Evolutionary conservation across 1,140 invertebrate genomes (phyloP).

Genomic region (Lepidostoma basale): DNA sequence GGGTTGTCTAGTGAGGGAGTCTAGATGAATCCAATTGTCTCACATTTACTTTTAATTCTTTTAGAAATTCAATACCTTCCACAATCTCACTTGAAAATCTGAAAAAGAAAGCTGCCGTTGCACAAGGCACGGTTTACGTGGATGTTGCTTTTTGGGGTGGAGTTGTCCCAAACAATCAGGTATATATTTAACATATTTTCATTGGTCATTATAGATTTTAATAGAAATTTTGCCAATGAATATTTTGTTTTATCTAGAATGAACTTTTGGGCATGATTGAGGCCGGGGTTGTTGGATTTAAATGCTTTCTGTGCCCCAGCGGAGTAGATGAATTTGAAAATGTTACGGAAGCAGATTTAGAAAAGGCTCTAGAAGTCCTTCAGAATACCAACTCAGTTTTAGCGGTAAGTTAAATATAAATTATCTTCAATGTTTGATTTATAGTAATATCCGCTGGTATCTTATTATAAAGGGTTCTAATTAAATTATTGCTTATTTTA

Average conservation of each 20-base stretch:
- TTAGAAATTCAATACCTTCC: constrained; percentile 73
- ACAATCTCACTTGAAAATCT: constrained; percentile 69
- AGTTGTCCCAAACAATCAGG: constrained; percentile 68
- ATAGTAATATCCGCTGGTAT: no score
- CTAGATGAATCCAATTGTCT: not conserved
- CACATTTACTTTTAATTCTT: not conserved
- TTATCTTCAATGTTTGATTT: not conserved
- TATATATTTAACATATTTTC: constrained; percentile 44
- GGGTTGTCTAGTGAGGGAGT: not conserved
- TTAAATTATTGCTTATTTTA: constrained; percentile 49
- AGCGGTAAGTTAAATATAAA: constrained; percentile 58
- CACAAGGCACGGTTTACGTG: constrained; percentile 66
- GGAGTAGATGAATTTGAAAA: constrained; percentile 71
- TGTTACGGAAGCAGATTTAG: constrained; percentile 63
- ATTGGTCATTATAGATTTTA: no score
- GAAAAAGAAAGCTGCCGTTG: constrained; percentile 64
- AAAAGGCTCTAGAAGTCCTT: constrained; percentile 61
- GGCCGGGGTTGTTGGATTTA: constrained; percentile 74
- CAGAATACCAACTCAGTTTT: constrained; percentile 63
- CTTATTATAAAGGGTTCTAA: not conserved
- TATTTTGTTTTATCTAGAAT: constrained; percentile 52
- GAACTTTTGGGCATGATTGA: constrained; percentile 65
- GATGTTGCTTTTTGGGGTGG: constrained; percentile 81
- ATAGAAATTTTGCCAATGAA: not conserved
- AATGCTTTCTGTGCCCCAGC: constrained; percentile 73